phyloP scores from a whole-genome alignment of 2,888 invertebrate species.

The Apeira syringaria region DNA sequence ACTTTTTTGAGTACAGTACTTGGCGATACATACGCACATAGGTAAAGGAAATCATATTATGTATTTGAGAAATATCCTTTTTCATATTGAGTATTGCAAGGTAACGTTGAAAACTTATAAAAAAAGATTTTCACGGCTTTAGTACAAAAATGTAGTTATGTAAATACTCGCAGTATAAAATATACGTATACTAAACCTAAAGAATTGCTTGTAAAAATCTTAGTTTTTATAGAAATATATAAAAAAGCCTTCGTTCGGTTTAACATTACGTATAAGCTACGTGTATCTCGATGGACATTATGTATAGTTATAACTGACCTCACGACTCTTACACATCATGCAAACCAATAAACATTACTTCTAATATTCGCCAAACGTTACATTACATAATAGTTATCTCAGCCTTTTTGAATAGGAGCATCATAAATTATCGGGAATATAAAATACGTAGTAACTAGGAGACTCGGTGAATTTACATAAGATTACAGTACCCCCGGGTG shows the following conservation, averaged over 20 bases:
- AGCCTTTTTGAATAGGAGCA: slow-evolving; percentile 83
- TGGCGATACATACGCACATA: too few relatives aligned
- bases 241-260: slow-evolving; percentile 74
- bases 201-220: slow-evolving; percentile 70
- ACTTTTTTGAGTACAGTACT: background rate
- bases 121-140: slow-evolving; percentile 19
- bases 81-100: slow-evolving; percentile 16
- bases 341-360: slow-evolving; percentile 54
- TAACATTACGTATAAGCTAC: slow-evolving; percentile 60
- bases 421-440: slow-evolving; percentile 74
- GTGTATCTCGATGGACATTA: slow-evolving; percentile 34
- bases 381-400: slow-evolving; percentile 71
- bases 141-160: slow-evolving; percentile 31
- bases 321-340: slow-evolving; percentile 27
- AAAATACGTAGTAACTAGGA: slow-evolving; percentile 70
- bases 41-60: too few relatives aligned
- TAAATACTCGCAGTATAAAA: slow-evolving; percentile 60
- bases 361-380: slow-evolving; percentile 72
- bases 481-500: slow-evolving; percentile 38
- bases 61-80: background rate
- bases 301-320: slow-evolving; percentile 24
- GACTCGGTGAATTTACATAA: slow-evolving; percentile 68
- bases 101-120: slow-evolving; percentile 10
- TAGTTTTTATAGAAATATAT: slow-evolving; percentile 77
- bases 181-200: slow-evolving; percentile 66